Conservation (phyloP, 2,797 vertebrate genomes). For the Cephalopachus bancanus region DNA sequence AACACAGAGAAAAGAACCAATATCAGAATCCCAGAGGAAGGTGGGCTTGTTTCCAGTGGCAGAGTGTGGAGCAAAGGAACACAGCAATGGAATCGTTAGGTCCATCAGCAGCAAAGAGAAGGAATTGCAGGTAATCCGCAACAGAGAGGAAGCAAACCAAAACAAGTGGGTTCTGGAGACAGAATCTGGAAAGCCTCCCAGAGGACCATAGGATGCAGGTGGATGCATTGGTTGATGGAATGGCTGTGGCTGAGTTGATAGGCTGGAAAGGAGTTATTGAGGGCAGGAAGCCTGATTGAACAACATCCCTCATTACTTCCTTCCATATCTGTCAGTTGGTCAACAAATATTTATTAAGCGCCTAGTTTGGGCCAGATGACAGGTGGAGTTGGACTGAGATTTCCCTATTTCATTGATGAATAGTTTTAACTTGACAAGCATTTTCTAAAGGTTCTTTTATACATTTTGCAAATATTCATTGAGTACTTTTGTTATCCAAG, state of each 20-base stretch:
- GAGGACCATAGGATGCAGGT: conserved; percentile 55
- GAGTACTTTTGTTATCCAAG: not conserved
- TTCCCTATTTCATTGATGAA: not conserved
- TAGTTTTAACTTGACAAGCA: not conserved
- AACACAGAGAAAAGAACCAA: not conserved
- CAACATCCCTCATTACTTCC: not conserved
- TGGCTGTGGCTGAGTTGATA: conserved; percentile 9
- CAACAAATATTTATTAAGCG: conserved; percentile 61
- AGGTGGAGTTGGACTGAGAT: not conserved
- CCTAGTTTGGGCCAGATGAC: not conserved
- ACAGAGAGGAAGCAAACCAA: conserved; percentile 10
- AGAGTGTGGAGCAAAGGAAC: not conserved
- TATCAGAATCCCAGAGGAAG: not conserved
- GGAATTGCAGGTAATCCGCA: not conserved
- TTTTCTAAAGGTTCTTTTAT: not conserved
- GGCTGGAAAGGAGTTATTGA: conserved; percentile 2
- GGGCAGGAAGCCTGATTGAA: conserved; percentile 50
- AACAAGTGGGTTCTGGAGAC: conserved; percentile 32
- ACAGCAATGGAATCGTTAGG: not conserved
- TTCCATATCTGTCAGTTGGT: conserved; percentile 19
- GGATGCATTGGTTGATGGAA: not conserved
- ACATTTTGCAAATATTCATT: not conserved
- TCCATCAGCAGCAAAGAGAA: not conserved
- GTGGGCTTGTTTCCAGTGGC: not conserved
- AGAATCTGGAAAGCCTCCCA: conserved; percentile 51